Evolutionary conservation across 1,140 invertebrate genomes (phyloP), one percentile per base, ranked within the genome.

Genomic region (Zaprionus vittiger): DNA sequence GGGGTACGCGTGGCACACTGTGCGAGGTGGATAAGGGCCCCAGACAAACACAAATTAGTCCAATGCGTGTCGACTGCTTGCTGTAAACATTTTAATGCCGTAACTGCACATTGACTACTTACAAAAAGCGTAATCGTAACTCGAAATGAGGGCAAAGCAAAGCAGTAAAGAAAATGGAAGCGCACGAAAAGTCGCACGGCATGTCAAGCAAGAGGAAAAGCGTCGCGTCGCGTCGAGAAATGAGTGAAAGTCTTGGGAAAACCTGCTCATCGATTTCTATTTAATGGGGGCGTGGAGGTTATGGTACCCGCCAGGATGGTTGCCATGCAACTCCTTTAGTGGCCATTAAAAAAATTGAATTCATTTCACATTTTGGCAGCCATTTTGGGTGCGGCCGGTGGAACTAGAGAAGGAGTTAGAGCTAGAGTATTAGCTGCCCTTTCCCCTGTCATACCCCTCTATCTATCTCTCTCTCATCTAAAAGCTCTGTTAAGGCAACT

Each of bases 61-160:
- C 55, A 61, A 34, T 68, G 71, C 71, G 64, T 73, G 64, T 68
- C 64, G 34, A 61, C 17, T 31, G 52, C 24, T 64, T 62, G 47
- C 22, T 63, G 61, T 44, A 63, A 60, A 12, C 34, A 28, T 56
- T 56, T 41, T 5, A 66, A 56, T 22, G 34, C 47, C 17, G 34
- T 66, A 60, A 59, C 17, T 38, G 55, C 68, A 55, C 68, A 57
- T 47, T 37, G 54, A 63, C 62, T 49, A 73, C 15, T 11, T 15
- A 59, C 28, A 65, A 62, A 62, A 62, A 38, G 57, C 61, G 34
- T 37, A 65, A 57, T 54, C 37, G 31, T 64, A 57, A 63, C 54
- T 63, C 37, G 54, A 76, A 72, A 72, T 31, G 68, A 72, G 68
- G 73, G 61, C 56, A 76, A 52, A 26, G 28, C 12, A 67, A 12